phyloP scores from a whole-genome alignment of 2,113 vertebrate species.

The Platichthys flesus region DNA sequence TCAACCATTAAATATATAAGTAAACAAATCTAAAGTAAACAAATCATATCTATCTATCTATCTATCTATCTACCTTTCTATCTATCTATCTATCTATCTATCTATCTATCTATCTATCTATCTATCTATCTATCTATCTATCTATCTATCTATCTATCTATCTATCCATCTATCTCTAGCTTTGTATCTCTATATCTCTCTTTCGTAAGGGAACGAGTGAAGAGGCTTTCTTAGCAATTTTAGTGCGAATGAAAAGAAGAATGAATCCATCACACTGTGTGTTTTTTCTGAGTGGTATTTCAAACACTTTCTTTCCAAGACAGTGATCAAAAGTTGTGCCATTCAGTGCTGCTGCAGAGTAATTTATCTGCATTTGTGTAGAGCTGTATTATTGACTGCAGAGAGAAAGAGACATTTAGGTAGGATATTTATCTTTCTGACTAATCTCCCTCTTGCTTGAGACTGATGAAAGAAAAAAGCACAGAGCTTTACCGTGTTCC shows the following conservation, averaged over 20 bases:
- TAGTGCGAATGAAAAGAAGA: conserved; percentile 14
- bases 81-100: not conserved
- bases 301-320: conserved; percentile 36
- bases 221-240: conserved; percentile 2
- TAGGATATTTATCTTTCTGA: conserved; percentile 53
- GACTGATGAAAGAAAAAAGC: conserved; percentile 35
- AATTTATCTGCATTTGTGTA: conserved; percentile 58
- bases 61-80: too few relatives aligned
- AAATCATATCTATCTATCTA: not conserved
- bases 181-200: not conserved
- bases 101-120: not conserved
- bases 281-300: conserved; percentile 34
- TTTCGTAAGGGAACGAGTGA: not conserved
- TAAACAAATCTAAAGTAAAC: too few relatives aligned
- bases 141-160: not conserved
- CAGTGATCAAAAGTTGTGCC: conserved; percentile 61
- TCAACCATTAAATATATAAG: too few relatives aligned
- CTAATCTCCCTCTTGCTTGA: conserved; percentile 36
- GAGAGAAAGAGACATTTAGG: conserved; percentile 37
- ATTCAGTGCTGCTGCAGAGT: conserved; percentile 39
- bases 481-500: conserved; percentile 36
- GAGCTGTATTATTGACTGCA: conserved; percentile 40
- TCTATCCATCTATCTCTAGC: not conserved
- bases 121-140: not conserved
- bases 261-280: conserved; percentile 12